These are phyloP conservation scores for Pollenia angustigena DNA, from an alignment of 2,888 invertebrate genomes.

Conservation along the genomic window DNA sequence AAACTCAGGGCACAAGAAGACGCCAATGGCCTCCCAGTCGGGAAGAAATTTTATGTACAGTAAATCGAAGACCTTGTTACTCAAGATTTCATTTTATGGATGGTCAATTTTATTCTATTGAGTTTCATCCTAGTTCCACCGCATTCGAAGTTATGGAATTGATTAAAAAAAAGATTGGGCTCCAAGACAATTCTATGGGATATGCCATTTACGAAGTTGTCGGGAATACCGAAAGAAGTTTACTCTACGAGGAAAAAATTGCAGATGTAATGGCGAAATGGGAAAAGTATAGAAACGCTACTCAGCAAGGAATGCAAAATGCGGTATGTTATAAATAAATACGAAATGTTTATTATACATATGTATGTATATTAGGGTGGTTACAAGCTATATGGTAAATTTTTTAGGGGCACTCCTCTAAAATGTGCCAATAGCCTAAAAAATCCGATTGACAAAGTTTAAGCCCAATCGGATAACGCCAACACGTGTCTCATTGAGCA, in stretches of 20 bases:
- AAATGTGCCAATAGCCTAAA: no score
- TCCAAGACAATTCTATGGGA: slow-evolving; percentile 85
- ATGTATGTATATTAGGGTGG: no score
- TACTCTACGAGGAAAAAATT: slow-evolving; percentile 93
- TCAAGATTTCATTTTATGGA: slow-evolving; percentile 96
- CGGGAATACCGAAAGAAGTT: slow-evolving; percentile 93
- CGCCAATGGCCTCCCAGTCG: slow-evolving; percentile 95
- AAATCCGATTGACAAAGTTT: no score
- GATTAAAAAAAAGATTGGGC: slow-evolving; percentile 95
- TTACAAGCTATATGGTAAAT: no score
- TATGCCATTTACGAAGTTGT: slow-evolving; percentile 97
- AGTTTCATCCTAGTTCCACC: slow-evolving; percentile 97
- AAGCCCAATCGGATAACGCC: no score
- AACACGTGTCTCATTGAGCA: no score
- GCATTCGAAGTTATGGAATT: slow-evolving; percentile 94
- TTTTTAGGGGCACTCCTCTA: no score
- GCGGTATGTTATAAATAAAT: slow-evolving; percentile 76
- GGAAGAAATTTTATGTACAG: slow-evolving; percentile 96
- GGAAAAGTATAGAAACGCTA: slow-evolving; percentile 93
- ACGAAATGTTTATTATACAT: no score
- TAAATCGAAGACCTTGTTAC: slow-evolving; percentile 94
- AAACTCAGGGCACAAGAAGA: slow-evolving; percentile 90
- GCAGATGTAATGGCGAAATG: slow-evolving; percentile 98
- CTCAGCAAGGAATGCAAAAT: slow-evolving; percentile 85
- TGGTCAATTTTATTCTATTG: slow-evolving; percentile 96